These are phyloP conservation scores for Gisinianus flammeolus DNA, from an alignment of 2,888 invertebrate genomes.

Conservation along the genomic window DNA sequence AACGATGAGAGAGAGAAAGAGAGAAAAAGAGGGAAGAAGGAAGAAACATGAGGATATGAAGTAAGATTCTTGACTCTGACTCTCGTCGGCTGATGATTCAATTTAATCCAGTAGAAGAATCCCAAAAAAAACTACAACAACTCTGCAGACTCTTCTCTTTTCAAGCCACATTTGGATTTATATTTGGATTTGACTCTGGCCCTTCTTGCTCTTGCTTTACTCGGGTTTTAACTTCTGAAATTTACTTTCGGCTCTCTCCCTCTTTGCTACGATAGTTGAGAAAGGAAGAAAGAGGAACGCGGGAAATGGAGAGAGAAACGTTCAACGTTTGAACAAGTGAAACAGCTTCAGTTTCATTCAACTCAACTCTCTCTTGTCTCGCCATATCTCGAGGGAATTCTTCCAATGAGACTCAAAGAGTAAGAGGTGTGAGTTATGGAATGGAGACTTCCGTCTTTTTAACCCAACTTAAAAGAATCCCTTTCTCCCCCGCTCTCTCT, in stretches of 20 bases:
- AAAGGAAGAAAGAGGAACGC: background rate
- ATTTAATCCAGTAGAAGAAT: constrained; percentile 27
- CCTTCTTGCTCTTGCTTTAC: background rate
- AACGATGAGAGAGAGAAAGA: background rate
- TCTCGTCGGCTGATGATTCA: constrained; percentile 29
- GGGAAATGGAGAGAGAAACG: background rate
- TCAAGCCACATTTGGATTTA: too few relatives aligned
- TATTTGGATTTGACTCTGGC: background rate
- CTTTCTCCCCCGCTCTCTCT: background rate
- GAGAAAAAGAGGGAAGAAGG: background rate
- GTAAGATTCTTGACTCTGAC: background rate
- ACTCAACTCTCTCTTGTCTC: constrained; percentile 7
- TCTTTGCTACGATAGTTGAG: background rate
- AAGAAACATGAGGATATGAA: background rate
- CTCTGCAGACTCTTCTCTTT: background rate
- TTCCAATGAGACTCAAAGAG: constrained; percentile 9
- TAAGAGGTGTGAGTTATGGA: constrained; percentile 25
- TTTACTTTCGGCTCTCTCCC: too few relatives aligned
- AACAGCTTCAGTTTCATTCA: constrained; percentile 11
- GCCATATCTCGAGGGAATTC: constrained; percentile 11
- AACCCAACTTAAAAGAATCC: background rate
- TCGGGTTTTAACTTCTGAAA: background rate
- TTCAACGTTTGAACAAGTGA: background rate
- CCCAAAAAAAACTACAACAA: background rate
- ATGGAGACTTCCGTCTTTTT: background rate